Evolutionary conservation across 1,140 invertebrate species (phyloP).

Genomic region (Lamellibrachia luymesi): DNA sequence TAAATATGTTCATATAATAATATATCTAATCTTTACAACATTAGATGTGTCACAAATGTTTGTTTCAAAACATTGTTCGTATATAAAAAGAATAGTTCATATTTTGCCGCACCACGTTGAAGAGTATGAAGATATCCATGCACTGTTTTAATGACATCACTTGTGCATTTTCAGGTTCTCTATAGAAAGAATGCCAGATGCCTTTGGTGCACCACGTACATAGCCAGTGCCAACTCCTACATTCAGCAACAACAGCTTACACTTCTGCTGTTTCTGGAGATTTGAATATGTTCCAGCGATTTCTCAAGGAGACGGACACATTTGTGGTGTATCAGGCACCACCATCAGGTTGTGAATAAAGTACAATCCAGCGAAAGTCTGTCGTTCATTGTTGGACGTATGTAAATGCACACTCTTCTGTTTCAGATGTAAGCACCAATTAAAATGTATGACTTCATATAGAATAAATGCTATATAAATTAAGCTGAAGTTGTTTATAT

Average conservation of each 20-base stretch:
- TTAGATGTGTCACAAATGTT: neutral
- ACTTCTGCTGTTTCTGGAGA: neutral
- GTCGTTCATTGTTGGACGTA: neutral
- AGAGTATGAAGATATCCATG: neutral
- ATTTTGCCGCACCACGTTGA: neutral
- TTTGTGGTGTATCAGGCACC: neutral
- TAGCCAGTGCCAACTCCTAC: neutral
- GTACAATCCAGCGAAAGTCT: neutral
- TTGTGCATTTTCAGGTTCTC: constrained; percentile 44
- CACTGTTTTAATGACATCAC: neutral
- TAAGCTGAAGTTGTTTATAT: neutral
- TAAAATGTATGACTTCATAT: neutral
- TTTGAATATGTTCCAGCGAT: neutral
- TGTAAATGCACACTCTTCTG: neutral
- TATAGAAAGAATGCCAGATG: constrained; percentile 98
- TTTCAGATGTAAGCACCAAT: neutral
- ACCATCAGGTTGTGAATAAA: neutral
- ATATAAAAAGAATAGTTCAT: constrained; percentile 4
- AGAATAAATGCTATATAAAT: neutral
- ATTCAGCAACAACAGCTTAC: neutral
- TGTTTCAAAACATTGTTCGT: neutral
- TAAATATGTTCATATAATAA: neutral
- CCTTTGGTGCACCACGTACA: constrained; percentile 81
- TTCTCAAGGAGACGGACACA: neutral
- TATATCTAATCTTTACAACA: neutral